phyloP scores from a whole-genome alignment of 2,888 invertebrate genomes.

The Lasioglossum calceatum region DNA sequence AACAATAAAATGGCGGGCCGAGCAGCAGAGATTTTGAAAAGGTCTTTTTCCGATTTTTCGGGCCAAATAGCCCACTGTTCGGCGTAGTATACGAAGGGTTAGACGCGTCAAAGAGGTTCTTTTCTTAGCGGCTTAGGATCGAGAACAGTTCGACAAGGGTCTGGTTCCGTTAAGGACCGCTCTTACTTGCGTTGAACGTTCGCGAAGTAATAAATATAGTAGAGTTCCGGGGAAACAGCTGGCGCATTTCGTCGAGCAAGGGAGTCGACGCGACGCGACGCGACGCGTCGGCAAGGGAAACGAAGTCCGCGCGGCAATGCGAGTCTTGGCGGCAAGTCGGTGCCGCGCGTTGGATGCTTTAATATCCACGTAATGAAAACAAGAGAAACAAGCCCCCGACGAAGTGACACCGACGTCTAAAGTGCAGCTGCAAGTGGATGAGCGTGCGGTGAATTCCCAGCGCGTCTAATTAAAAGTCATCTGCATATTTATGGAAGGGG shows the following conservation, averaged over 20 bases:
- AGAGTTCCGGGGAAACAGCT: constrained; percentile 1
- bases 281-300: not conserved
- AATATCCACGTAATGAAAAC: constrained; percentile 53
- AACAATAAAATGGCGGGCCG: too few relatives aligned
- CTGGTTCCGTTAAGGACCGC: not conserved
- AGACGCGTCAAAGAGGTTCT: too few relatives aligned
- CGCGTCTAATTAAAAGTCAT: constrained; percentile 69
- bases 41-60: too few relatives aligned
- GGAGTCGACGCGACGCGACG: not conserved
- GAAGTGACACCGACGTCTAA: constrained; percentile 60
- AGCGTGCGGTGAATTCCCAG: constrained; percentile 66
- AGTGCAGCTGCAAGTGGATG: constrained; percentile 67
- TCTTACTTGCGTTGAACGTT: not conserved
- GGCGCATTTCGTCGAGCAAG: constrained; percentile 13
- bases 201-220: not conserved
- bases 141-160: not conserved
- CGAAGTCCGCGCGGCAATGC: not conserved
- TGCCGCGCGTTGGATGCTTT: constrained; percentile 35
- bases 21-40: too few relatives aligned
- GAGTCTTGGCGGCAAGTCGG: not conserved
- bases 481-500: constrained; percentile 66
- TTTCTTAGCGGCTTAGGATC: not conserved
- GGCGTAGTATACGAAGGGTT: too few relatives aligned
- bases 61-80: too few relatives aligned
- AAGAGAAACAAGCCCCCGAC: constrained; percentile 34